Percentiles rank a stretch among this genome's conserved stretches.
Evolutionary conservation across 2,113 vertebrate genomes (phyloP).

Genomic region (Clarias macrocephalus): DNA sequence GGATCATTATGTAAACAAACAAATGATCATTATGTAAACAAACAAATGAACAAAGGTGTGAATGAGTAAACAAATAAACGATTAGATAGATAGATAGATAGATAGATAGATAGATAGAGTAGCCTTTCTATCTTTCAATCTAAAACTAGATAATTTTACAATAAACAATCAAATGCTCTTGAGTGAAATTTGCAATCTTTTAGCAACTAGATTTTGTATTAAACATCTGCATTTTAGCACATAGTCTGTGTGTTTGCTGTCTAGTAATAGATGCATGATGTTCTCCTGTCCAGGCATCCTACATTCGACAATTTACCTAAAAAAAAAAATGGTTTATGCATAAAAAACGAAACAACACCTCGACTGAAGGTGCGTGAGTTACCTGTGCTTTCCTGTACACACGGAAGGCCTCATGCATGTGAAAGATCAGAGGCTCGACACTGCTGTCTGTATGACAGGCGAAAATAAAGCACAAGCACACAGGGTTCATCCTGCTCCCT

Average conservation of each 20-base stretch:
- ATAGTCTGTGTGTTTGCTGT: neutral
- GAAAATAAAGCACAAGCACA: neutral
- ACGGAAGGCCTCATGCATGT: neutral
- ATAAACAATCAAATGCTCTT: neutral
- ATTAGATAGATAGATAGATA: neutral
- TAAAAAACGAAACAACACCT: neutral
- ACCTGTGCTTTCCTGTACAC: neutral
- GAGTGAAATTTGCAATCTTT: neutral
- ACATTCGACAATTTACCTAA: too few species aligned
- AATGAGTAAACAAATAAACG: neutral
- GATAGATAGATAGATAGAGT: too few species aligned
- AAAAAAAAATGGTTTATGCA: too few species aligned
- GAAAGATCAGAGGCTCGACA: neutral
- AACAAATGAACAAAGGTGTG: neutral
- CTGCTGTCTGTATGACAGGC: neutral
- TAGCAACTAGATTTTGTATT: neutral
- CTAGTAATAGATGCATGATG: neutral
- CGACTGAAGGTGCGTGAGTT: neutral
- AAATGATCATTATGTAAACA: neutral
- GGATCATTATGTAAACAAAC: neutral
- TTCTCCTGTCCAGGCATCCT: neutral
- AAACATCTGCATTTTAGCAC: neutral
- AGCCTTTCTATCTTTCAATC: too few species aligned
- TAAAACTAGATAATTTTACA: neutral
- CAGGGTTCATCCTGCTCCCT: slow-evolving; percentile 5